A percentile compares a stretch with the other conserved stretches of the same genome.
phyloP scores from a whole-genome alignment of 2,888 invertebrate genomes.

The Alitta virens region DNA sequence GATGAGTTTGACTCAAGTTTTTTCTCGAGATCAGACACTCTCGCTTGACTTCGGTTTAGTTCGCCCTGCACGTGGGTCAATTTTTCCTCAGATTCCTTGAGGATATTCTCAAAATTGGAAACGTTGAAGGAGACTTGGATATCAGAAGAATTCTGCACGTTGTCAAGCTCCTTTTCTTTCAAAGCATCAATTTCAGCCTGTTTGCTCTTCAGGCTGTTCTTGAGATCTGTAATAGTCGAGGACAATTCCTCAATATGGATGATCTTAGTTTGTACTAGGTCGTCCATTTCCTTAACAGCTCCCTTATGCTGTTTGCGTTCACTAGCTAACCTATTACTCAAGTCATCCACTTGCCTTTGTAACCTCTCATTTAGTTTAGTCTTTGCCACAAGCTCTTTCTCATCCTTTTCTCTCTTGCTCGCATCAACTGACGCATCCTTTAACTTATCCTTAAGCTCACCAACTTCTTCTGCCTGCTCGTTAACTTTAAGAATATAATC shows the following conservation, averaged over 20 bases:
- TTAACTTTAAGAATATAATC: constrained; percentile 25
- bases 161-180: neutral
- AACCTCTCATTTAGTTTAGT: neutral
- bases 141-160: neutral
- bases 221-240: neutral
- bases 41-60: neutral
- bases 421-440: neutral
- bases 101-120: neutral
- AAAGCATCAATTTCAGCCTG: too few relatives aligned
- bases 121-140: too few relatives aligned
- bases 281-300: constrained; percentile 7
- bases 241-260: constrained; percentile 11
- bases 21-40: constrained; percentile 19
- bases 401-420: neutral
- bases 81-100: neutral
- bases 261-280: constrained; percentile 11
- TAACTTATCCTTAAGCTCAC: constrained; percentile 14
- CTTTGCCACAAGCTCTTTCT: constrained; percentile 4
- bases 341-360: constrained; percentile 2
- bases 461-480: constrained; percentile 21
- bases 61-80: neutral
- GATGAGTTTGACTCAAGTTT: constrained; percentile 21
- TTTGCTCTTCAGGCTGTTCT: constrained; percentile 20
- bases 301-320: constrained; percentile 11
- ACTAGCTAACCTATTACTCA: neutral